Percentiles rank a stretch among this genome's conserved stretches.
Evolutionary conservation across 30 jellyfish, hydroid and myxozoan genomes (phyloP).

Genomic region (Haliclystus octoradiatus): DNA sequence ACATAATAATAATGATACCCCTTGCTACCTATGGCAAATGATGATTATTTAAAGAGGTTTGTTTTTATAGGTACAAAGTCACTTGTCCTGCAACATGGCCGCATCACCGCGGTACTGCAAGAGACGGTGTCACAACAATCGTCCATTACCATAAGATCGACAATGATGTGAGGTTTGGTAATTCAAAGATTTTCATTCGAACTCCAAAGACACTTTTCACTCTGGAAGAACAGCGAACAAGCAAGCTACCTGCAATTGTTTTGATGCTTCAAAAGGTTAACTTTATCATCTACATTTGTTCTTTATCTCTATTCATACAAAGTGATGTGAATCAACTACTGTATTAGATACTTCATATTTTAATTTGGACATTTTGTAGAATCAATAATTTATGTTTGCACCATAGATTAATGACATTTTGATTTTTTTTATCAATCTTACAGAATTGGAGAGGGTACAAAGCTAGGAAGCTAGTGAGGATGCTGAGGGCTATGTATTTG

Average conservation of each 20-base stretch:
- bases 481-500: constrained; percentile 46
- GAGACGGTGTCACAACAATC: constrained; percentile 60
- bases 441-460: constrained; percentile 82
- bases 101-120: constrained; percentile 26
- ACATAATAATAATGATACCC: too few relatives aligned
- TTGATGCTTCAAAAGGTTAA: constrained; percentile 63
- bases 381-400: not conserved
- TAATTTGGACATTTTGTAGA: not conserved
- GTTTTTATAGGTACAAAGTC: constrained; percentile 56
- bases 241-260: constrained; percentile 57
- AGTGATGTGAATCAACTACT: not conserved
- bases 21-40: too few relatives aligned
- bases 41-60: too few relatives aligned
- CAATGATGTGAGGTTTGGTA: constrained; percentile 69
- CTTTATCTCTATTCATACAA: not conserved
- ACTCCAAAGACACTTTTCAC: constrained; percentile 78
- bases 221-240: constrained; percentile 68
- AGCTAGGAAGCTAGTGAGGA: constrained; percentile 54
- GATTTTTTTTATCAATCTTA: not conserved
- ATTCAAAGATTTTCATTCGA: constrained; percentile 67
- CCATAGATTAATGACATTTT: not conserved
- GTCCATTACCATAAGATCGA: constrained; percentile 23
- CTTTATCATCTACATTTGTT: not conserved
- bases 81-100: constrained; percentile 89
- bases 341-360: not conserved